A percentile compares a stretch with the other conserved stretches of the same genome.
Evolutionary conservation across 2,113 vertebrate species (phyloP).

Genomic region (Brachyistius frenatus): DNA sequence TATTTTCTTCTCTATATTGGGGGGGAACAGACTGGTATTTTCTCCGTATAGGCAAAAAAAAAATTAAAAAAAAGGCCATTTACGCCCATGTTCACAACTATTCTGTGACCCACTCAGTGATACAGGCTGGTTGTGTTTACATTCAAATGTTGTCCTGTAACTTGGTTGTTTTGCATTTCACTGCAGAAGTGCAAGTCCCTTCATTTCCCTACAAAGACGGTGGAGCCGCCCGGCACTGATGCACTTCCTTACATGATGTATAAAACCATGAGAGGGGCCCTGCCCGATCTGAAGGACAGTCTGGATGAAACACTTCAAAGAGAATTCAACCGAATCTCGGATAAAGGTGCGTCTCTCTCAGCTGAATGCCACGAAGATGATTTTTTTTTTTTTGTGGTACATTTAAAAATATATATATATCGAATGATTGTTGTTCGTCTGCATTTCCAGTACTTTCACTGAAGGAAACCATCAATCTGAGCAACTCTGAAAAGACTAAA

Average conservation of each 20-base stretch:
- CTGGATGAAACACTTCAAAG: conserved; percentile 69
- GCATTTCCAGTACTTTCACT: conserved; percentile 61
- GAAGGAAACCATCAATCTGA: conserved; percentile 62
- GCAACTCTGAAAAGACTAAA: conserved; percentile 55
- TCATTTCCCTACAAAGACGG: conserved; percentile 57
- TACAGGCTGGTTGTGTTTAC: no score
- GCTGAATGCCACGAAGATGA: rapidly evolving
- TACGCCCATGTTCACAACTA: no score
- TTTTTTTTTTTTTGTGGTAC: not conserved
- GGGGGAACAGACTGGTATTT: no score
- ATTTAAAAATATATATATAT: not conserved
- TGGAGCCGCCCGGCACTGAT: conserved; percentile 74
- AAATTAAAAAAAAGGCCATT: no score
- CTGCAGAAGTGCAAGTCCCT: conserved; percentile 76
- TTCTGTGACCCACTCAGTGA: no score
- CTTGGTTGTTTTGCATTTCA: not conserved
- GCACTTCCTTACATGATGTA: conserved; percentile 78
- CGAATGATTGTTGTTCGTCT: not conserved
- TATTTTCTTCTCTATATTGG: no score
- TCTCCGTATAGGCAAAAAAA: no score
- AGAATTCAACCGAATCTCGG: conserved; percentile 75
- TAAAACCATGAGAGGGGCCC: conserved; percentile 69
- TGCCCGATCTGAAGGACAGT: conserved; percentile 70
- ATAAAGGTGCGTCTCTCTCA: conserved; percentile 62
- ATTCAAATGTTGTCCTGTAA: conserved; percentile 6